Evolutionary conservation across 2,888 invertebrate species (phyloP), one percentile per base, ranked within the genome.

Genomic region (Hemithea aestivaria): DNA sequence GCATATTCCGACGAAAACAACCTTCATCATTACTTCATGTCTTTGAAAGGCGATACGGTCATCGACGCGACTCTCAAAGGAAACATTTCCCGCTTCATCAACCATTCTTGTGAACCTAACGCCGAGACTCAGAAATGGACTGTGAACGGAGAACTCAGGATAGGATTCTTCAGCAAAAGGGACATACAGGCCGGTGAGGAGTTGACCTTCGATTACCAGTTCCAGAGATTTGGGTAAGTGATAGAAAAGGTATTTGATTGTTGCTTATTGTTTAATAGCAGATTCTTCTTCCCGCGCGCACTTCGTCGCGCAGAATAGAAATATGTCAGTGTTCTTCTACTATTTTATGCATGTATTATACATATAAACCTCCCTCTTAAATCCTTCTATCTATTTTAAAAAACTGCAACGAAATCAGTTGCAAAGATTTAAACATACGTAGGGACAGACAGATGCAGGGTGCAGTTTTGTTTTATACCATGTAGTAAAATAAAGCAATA

Each of bases 91-190:
- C 89, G 99, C 24, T 99, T 99, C 69, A 98, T 99, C 57, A 99
- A 99, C 79, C 99, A 99, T 73, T 98, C 98, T 27, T 99, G 99
- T 73, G 97, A 98, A 59, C 99, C 99, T 0, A 99, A 99, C 75
- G 96, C 98, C 2, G 97, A 97, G 82, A 99, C 99, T 0, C 98
- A 99, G 80, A 99, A 99, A 83, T 96, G 96, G 96, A 96, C 96
- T 0, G 96, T 96, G 0, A 96, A 96, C 62, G 96, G 96, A 0
- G 96, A 97, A 72, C 81, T 98, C 27, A 89, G 99, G 51, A 96
- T 99, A 58, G 99, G 99, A 0, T 99, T 99, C 87, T 99, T 99
- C 79, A 94, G 97, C 53, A 93, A 93, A 45, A 89, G 94, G 50
- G 91, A 91, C 20, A 94, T 99, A 40, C 75, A 89, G 31, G 90